Evolutionary conservation across 2,888 invertebrate species (phyloP), one percentile per base, ranked within the genome.

Genomic region (Noctua pronuba): DNA sequence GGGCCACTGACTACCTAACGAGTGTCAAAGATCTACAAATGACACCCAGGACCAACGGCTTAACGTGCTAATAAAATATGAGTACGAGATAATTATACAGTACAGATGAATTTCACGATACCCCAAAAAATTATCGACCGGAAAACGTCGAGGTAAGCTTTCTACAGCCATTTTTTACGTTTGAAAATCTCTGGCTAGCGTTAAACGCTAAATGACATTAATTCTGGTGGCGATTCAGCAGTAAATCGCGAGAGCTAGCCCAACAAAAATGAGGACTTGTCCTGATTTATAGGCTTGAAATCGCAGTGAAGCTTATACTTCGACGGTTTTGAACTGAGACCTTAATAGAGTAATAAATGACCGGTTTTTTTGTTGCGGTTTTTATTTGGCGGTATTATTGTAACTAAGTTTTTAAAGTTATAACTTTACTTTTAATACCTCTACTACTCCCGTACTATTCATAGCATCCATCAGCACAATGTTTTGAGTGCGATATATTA

Each of bases 161-260:
- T 83, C 74, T 75, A 11, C 28, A 38, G 21, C 44, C 64, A 80
- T 72, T 84, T 83, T 85, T 84, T 64, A 46, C 71, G 35, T 69
- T 72, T 72, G 0, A 49, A 74, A 85, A 72, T 55, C n/a, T 55
- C 68, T 55, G 46, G 58, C 52, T 62, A 69, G 75, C 81, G 66
- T 71, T 73, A 84, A 88, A 77, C 65, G 74, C 38, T 66, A 73
- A 86, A 84, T 77, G 69, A 70, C 76, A 71, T 80, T 86, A 86
- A 75, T 82, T 46, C 76, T 72, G 38, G 65, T 52, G 44, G 68
- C 67, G 69, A 70, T 82, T 86, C 77, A 72, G 76, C 86, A 72
- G 73, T 79, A 84, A 84, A 84, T 80, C 31, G 52, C 72, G 21
- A 82, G 73, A 79, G 78, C 79, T 68, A 72, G 78, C 69, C 49